Conservation (phyloP, 2,797 vertebrate genomes). For the Sebastes miniatus region DNA sequence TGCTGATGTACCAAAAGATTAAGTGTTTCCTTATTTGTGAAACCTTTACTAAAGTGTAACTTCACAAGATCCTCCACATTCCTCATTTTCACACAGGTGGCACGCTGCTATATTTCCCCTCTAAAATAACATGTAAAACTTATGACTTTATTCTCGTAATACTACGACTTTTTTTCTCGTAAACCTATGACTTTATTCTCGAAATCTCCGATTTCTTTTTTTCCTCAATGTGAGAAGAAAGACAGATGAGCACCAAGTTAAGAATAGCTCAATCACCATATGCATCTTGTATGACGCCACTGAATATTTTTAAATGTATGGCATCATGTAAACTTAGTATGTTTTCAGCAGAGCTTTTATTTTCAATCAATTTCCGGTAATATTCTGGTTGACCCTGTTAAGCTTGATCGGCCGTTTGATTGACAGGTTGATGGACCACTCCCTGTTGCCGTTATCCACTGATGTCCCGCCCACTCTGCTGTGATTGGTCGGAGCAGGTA, state of each 20-base stretch:
- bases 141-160: no score
- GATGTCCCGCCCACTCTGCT: slow-evolving; percentile 25
- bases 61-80: no score
- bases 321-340: neutral
- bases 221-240: neutral
- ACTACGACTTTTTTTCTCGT: no score
- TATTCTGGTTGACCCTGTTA: neutral
- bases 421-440: slow-evolving; percentile 9
- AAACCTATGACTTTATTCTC: no score
- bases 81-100: no score
- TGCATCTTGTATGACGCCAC: neutral
- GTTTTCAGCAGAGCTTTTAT: neutral
- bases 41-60: no score
- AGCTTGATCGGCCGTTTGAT: neutral
- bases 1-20: no score
- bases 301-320: neutral
- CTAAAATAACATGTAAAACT: no score
- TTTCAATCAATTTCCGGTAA: neutral
- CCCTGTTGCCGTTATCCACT: slow-evolving; percentile 1
- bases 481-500: slow-evolving; percentile 44
- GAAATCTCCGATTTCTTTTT: no score
- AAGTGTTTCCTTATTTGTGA: no score
- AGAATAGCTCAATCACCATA: neutral
- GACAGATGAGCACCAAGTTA: neutral
- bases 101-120: no score